Evolutionary conservation across 35 echinoderm and acorn worm species (phyloP).

Genomic region (Antedon bifida): DNA sequence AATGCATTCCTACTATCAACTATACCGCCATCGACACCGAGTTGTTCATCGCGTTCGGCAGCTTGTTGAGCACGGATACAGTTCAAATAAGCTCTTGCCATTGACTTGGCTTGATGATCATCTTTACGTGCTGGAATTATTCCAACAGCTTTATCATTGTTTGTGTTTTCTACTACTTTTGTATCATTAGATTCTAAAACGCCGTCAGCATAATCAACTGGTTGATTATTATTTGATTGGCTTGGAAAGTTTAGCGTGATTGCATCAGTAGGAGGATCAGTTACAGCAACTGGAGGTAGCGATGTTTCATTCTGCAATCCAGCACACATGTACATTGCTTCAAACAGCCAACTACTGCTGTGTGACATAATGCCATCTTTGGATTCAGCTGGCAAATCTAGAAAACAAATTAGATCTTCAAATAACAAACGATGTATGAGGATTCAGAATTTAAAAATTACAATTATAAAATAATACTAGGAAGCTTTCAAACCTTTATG

Average conservation of each 20-base stretch:
- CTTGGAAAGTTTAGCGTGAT: slow-evolving; percentile 53
- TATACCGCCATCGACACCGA: slow-evolving; percentile 20
- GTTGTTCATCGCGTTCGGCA: slow-evolving; percentile 43
- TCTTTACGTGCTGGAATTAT: not conserved
- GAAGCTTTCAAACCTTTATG: not conserved
- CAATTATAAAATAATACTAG: not conserved
- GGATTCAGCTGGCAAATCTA: not conserved
- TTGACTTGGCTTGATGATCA: slow-evolving; percentile 9
- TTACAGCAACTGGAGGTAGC: slow-evolving; percentile 25
- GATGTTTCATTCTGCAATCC: slow-evolving; percentile 47
- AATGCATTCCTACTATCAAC: slow-evolving; percentile 37
- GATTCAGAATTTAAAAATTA: too few relatives aligned
- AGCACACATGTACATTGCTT: slow-evolving; percentile 94
- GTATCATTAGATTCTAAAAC: not conserved
- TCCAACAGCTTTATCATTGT: not conserved
- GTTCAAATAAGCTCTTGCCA: slow-evolving; percentile 80
- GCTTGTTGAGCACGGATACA: slow-evolving; percentile 74
- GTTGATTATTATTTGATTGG: not conserved
- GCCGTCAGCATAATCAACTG: not conserved
- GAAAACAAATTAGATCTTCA: not conserved
- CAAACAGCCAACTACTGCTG: slow-evolving; percentile 93
- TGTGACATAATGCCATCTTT: slow-evolving; percentile 30
- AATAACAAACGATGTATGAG: not conserved
- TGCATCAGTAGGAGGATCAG: slow-evolving; percentile 42
- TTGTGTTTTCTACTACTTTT: not conserved